A percentile compares a stretch with the other conserved stretches of the same genome.
Conservation (phyloP, 2,113 vertebrate species). For the Pardalotus punctatus region DNA sequence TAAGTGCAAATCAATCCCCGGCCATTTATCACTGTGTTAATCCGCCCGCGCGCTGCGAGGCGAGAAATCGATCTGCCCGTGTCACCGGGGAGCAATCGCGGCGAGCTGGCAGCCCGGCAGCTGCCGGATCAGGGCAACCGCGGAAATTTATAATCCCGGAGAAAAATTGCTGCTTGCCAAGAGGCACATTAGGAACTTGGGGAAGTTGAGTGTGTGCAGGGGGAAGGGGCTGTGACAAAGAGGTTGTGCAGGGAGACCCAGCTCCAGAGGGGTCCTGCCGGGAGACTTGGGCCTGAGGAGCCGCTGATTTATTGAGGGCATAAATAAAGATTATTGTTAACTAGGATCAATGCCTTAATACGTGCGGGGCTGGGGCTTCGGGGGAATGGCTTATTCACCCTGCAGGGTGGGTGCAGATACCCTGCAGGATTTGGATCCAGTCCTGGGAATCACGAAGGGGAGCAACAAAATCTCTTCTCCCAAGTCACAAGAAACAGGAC, state of each 20-base stretch:
- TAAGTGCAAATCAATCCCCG: conserved; percentile 95
- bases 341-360: background rate
- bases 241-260: background rate
- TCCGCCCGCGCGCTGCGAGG: conserved; percentile 31
- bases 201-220: background rate
- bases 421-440: accelerated
- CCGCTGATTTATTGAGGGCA: background rate
- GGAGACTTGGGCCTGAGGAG: background rate
- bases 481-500: background rate
- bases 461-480: background rate
- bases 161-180: conserved; percentile 58
- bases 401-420: too few relatives aligned
- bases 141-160: conserved; percentile 67
- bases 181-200: conserved; percentile 47
- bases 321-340: conserved; percentile 62
- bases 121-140: conserved; percentile 56
- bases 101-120: conserved; percentile 66
- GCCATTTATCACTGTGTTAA: conserved; percentile 87
- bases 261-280: background rate
- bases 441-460: accelerated
- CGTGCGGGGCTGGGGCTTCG: background rate
- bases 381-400: background rate
- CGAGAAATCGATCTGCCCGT: conserved; percentile 68
- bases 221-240: conserved; percentile 6
- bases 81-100: conserved; percentile 76